Base-by-base conservation (phyloP, 1,140 invertebrate genomes). In the Drosophila kanapiae region DNA sequence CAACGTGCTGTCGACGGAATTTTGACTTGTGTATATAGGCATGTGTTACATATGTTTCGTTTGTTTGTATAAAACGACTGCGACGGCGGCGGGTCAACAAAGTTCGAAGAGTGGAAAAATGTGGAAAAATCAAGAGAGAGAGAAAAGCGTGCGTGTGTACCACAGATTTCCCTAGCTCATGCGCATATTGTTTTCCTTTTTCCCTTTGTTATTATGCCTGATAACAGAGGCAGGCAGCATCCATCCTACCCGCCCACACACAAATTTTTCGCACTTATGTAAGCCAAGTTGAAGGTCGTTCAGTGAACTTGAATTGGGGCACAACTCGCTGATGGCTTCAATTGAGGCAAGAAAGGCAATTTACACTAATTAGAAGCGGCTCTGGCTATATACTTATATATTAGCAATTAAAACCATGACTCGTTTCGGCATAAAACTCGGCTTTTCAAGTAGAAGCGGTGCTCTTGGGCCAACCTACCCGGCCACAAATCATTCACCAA, bases 201-300 rank as follows among this genome's bases (percentile, higher is more conserved):
- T 18, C 18, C 8, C 51, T 72, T 70, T 84, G 60, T 65, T 82
- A 40, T 60, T 45, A 31, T 47, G 69, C 47, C 16, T 77, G 65
- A 82, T 77, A 82, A 81, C 54, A 56, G 29, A 16, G 37, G 42
- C 68, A 58, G 58, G n/a, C n/a, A n/a, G n/a, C n/a, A n/a, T n/a
- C n/a, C 63, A 69, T 62, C 42, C 40, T 7, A 8, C n/a, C 11
- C 45, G 11, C 18, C n/a, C 10, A 10, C 16, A 10, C 29, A 11
- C 14, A 23, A 23, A 2, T 33, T 27, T 48, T 18, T n/a, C 23
- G 31, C 48, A 54, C 54, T 83, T 83, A 83, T 75, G 74, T 83
- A 83, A 83, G 62, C 70, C 59, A 47, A 58, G 62, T 68, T 79
- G 79, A 85, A 85, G 82, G 82, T 67, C 82, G 82, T 85, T 86